Evolutionary conservation across 2,797 vertebrate genomes (phyloP).

Genomic region (Xyrichtys novacula): DNA sequence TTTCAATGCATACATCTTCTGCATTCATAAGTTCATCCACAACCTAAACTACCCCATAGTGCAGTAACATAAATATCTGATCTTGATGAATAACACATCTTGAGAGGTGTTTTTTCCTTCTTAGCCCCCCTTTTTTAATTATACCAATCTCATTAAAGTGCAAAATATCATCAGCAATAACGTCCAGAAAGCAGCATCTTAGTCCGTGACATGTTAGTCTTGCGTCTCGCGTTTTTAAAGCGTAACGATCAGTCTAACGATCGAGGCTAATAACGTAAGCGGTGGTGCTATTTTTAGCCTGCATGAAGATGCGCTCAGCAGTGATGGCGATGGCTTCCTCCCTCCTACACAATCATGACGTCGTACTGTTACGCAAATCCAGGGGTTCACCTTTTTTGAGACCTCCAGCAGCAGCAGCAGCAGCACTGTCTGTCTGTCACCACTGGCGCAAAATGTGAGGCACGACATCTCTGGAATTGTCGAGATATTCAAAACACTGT

Average conservation of each 20-base stretch:
- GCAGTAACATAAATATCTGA: background rate
- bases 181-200: background rate
- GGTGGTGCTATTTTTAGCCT: constrained; percentile 75
- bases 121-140: background rate
- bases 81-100: background rate
- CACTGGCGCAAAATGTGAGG: constrained; percentile 16
- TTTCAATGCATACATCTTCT: background rate
- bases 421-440: too few relatives aligned
- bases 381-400: constrained; percentile 81
- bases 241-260: constrained; percentile 25
- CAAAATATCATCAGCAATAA: background rate
- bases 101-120: background rate
- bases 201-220: background rate
- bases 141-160: too few relatives aligned
- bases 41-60: background rate
- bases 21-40: background rate
- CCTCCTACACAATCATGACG: constrained; percentile 73
- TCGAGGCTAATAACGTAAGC: constrained; percentile 58
- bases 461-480: background rate
- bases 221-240: constrained; percentile 12
- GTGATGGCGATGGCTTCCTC: constrained; percentile 69
- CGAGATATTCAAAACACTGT: background rate
- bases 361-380: constrained; percentile 78
- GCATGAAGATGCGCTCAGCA: constrained; percentile 65
- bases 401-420: constrained; percentile 63